Evolutionary conservation across 2,888 invertebrate genomes (phyloP), one percentile per base, ranked within the genome.

Genomic region (Nebria brevicollis): DNA sequence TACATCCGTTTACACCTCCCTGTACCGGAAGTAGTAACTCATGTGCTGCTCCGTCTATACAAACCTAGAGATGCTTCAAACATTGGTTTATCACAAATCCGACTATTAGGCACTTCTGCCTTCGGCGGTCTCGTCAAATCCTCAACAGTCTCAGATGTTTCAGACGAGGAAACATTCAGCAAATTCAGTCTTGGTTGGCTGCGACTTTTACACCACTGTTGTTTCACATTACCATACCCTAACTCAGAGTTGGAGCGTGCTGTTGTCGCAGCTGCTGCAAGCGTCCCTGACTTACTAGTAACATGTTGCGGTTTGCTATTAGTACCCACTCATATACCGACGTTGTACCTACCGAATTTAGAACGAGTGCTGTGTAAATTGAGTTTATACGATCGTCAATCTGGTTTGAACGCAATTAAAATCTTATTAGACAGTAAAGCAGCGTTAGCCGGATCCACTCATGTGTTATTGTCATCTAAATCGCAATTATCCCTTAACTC

Each of bases 1-100:
- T 95, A 94, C 88, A 97, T 98, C 87, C 93, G 95, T 77, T 91
- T 97, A 26, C 95, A 94, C 85, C 90, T 97, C 15, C 93, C 95
- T 2, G 93, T 94, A 83, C 96, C 97, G 1, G 94, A 97, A 89
- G 95, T 97, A 15, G 96, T 95, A 68, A 95, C 95, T 82, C 94
- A 94, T 68, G 94, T 98, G 81, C 93, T 96, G 77, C 86, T 89
- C 8, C 90, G 94, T 43, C 89, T 94, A 26, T 96, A 95, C 88
- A 95, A 96, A 87, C 97, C 98, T 0, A 91, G 95, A 64, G 97
- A 97, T 86, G 95, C 96, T n/a, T 94, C 94, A 85, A 97, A 95
- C 86, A 95, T 98, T 87, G 97, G 97, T 5, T 90, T 98, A 68
- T 93, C 97, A 82, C 97, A 97, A 90, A 94, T 98, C 83, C 91